Evolutionary conservation across 92 coral and sea anemone species (phyloP), one percentile per base, ranked within the genome.

Genomic region (Porites rus): DNA sequence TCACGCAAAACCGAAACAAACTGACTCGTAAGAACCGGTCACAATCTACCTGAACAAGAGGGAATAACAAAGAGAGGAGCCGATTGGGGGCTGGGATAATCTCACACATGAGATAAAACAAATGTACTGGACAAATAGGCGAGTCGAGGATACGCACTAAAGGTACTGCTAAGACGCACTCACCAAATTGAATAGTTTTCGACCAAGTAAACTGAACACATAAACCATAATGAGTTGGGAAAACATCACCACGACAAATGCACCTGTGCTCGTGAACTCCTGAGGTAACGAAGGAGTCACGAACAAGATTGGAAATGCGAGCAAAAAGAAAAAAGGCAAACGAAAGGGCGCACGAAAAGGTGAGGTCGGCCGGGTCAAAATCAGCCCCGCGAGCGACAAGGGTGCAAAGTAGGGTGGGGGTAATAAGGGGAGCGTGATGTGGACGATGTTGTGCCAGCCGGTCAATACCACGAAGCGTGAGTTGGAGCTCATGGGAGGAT

Each of bases 1-100:
- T 16, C 2, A 7, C 81, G 28, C n/a, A 75, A 84, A 46, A 62
- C 60, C 0, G 19, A 28, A 28, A 84, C 60, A 64, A 84, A 74
- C 7, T 8, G 66, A 62, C 21, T 62, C 14, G 20, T n/a, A 65
- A 11, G 19, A 18, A 65, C 11, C 10, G 69, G 28, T 24, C 1
- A 17, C 19, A 65, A 28, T 6, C 28, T n/a, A 8, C 38, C 69
- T 7, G 19, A 24, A 24, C 1, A 4, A 1, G 28, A 65, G 3
- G 69, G 24, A 6, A 65, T 24, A 65, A 65, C 28, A n/a, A n/a
- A 65, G 24, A 9, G 28, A 65, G 69, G 43, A 7, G 7, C 10
- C 28, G 19, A 28, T 24, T 6, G 7, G 8, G 7, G 10, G 69
- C 8, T 2, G 69, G 69, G 11, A 11, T 65, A 65, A n/a, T 24